These are phyloP conservation scores for Rhinoderma darwinii DNA, from an alignment of 2,113 vertebrate species.

Conservation along the genomic window DNA sequence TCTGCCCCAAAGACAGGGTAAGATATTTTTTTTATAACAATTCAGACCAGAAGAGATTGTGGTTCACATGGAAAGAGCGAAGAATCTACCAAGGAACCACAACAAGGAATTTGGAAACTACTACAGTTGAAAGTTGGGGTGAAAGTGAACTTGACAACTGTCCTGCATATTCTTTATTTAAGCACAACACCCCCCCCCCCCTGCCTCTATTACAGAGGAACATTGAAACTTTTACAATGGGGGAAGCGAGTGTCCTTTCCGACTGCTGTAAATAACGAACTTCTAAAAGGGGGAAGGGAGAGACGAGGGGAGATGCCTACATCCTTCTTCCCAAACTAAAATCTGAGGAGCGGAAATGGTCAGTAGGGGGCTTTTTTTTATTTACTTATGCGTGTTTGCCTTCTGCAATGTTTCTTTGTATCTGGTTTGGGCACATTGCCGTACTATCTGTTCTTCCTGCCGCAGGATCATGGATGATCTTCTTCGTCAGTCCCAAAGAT, in stretches of 20 bases:
- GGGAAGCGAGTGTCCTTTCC: constrained; percentile 57
- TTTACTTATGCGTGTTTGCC: constrained; percentile 37
- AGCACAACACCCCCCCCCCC: constrained; percentile 52
- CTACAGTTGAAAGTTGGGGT: constrained; percentile 11
- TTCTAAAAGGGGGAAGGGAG: constrained; percentile 53
- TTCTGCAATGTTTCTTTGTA: constrained; percentile 37
- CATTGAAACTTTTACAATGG: constrained; percentile 49
- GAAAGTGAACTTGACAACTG: constrained; percentile 35
- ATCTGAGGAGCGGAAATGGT: constrained; percentile 41
- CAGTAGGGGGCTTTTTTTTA: constrained; percentile 47
- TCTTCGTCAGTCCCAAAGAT: constrained; percentile 54
- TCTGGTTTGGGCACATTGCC: constrained; percentile 32
- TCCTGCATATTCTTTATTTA: constrained; percentile 60
- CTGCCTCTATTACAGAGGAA: constrained; percentile 49
- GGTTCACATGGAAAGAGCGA: neutral
- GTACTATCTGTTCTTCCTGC: constrained; percentile 26
- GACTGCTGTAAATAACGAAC: constrained; percentile 58
- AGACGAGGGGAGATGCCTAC: constrained; percentile 54
- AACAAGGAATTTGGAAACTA: neutral
- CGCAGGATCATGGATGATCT: constrained; percentile 38
- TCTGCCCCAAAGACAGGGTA: constrained; percentile 20
- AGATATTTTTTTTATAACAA: constrained; percentile 17
- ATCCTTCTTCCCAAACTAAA: constrained; percentile 39
- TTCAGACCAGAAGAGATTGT: neutral
- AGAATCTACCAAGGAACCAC: neutral